Conservation (phyloP, 2,113 vertebrate species). For the Myrmecobius fasciatus region DNA sequence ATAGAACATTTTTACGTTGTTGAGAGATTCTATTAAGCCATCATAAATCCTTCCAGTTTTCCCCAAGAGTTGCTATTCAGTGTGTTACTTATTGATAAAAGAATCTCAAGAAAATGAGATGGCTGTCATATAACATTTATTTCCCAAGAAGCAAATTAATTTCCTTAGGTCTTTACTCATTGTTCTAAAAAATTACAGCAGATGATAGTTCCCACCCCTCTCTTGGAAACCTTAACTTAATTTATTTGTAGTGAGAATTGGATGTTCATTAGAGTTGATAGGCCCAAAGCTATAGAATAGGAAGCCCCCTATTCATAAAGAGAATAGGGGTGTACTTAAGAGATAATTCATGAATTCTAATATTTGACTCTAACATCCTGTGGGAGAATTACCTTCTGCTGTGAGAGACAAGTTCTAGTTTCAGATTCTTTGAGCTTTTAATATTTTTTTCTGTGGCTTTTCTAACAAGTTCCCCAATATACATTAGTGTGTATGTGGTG, state of each 20-base stretch:
- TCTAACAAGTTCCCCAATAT: slow-evolving; percentile 21
- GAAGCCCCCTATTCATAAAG: neutral
- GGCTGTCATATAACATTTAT: slow-evolving; percentile 22
- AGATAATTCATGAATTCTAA: neutral
- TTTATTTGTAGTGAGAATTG: slow-evolving; percentile 19
- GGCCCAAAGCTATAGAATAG: neutral
- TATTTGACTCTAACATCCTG: neutral
- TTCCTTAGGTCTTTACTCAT: slow-evolving; percentile 38
- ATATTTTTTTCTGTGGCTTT: neutral
- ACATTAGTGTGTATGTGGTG: neutral
- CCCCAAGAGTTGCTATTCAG: neutral
- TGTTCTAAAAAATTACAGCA: slow-evolving; percentile 14
- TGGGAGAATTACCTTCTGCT: neutral
- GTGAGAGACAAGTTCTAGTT: neutral
- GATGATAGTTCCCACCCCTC: slow-evolving; percentile 22
- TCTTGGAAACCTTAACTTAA: slow-evolving; percentile 32
- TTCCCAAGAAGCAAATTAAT: slow-evolving; percentile 50
- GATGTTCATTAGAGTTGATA: slow-evolving; percentile 25
- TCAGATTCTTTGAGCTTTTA: neutral
- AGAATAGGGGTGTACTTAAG: neutral
- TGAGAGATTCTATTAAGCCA: neutral
- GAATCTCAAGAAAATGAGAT: slow-evolving; percentile 38
- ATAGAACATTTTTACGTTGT: slow-evolving; percentile 15
- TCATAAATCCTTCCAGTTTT: neutral
- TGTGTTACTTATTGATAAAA: slow-evolving; percentile 43